These are phyloP conservation scores for Apoda limacodes DNA, from an alignment of 2,888 invertebrate genomes.

Conservation along the genomic window DNA sequence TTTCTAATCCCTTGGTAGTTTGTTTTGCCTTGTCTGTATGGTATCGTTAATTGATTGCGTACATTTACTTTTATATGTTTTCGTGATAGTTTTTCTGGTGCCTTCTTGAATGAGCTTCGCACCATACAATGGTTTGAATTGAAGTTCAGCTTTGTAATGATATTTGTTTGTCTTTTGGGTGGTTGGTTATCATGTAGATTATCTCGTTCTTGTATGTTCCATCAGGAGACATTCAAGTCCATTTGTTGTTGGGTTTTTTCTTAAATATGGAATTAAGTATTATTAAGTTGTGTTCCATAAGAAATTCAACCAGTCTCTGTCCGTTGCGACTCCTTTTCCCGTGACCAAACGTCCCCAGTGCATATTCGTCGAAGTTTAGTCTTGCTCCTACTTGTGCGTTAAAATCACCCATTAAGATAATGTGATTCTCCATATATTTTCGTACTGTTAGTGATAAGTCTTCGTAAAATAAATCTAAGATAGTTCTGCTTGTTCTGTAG, in stretches of 20 bases:
- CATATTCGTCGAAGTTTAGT: conserved; percentile 6
- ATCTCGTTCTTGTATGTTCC: too few species aligned
- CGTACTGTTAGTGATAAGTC: too few species aligned
- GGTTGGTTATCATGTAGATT: too few species aligned
- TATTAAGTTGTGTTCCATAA: conserved; percentile 13
- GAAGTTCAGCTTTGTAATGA: conserved; percentile 8
- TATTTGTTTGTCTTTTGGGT: too few species aligned
- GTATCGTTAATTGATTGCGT: background rate
- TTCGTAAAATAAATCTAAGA: too few species aligned
- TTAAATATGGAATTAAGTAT: conserved; percentile 7
- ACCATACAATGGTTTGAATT: conserved; percentile 13
- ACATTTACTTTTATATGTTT: background rate
- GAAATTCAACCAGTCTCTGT: conserved; percentile 9
- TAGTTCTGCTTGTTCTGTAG: conserved; percentile 17
- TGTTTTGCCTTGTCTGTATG: too few species aligned
- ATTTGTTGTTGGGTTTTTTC: conserved; percentile 8
- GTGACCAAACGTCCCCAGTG: conserved; percentile 6
- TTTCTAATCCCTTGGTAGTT: too few species aligned
- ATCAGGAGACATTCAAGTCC: too few species aligned
- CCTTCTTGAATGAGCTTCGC: too few species aligned
- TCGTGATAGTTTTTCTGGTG: conserved; percentile 1
- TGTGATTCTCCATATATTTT: too few species aligned
- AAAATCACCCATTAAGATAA: too few species aligned
- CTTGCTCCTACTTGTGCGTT: conserved; percentile 3
- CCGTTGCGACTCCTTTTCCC: conserved; percentile 12